Evolutionary conservation across 35 echinoderm and acorn worm species (phyloP).

Genomic region (Hemicentrotus pulcherrimus): DNA sequence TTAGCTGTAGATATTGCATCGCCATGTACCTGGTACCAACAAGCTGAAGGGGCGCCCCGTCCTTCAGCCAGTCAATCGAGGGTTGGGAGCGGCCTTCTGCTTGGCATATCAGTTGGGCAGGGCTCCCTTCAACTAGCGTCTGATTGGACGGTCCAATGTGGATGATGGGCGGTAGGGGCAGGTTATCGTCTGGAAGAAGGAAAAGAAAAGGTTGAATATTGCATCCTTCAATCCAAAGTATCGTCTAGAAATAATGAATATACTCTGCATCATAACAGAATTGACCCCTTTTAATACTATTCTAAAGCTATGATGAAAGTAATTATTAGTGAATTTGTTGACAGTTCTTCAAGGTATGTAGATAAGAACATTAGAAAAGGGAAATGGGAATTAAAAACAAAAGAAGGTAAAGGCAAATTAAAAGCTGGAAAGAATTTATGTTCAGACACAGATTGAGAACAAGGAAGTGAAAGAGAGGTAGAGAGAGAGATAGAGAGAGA

Average conservation of each 20-base stretch:
- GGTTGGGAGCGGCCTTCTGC: slow-evolving; percentile 53
- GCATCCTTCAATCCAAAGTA: not conserved
- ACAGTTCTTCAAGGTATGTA: not conserved
- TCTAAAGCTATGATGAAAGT: no score
- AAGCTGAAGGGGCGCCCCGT: slow-evolving; percentile 59
- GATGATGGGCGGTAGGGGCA: slow-evolving; percentile 79
- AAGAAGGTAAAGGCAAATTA: not conserved
- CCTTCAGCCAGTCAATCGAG: slow-evolving; percentile 66
- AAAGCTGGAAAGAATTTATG: no score
- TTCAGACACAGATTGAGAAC: no score
- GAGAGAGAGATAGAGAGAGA: not conserved
- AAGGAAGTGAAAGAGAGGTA: no score
- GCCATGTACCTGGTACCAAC: slow-evolving; percentile 52
- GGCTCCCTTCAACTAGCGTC: slow-evolving; percentile 65
- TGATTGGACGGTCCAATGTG: slow-evolving; percentile 77
- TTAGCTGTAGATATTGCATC: no score
- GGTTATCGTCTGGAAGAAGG: slow-evolving; percentile 49
- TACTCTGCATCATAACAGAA: not conserved
- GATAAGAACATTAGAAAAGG: not conserved
- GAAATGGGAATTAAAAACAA: not conserved
- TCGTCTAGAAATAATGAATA: not conserved
- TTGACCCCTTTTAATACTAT: no score
- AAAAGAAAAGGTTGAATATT: slow-evolving; percentile 23
- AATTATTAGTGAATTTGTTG: no score
- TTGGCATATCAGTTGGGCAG: slow-evolving; percentile 71